These are phyloP conservation scores for Pyrrhopygopsis socrates DNA, from an alignment of 2,888 invertebrate species.

Conservation along the genomic window DNA sequence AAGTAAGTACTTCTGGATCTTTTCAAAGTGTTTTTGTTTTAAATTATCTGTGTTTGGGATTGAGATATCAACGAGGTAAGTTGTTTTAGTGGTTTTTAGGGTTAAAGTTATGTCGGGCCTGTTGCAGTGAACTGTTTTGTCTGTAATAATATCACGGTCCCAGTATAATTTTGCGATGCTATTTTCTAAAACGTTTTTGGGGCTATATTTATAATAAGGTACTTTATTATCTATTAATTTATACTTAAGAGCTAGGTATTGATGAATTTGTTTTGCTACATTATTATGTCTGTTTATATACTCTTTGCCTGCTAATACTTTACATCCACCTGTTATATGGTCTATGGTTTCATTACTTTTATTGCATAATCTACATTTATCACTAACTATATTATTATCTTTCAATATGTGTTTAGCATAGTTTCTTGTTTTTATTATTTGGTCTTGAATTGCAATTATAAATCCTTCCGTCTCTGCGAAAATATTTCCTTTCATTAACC, in stretches of 20 bases:
- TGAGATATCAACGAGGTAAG: conserved; percentile 20
- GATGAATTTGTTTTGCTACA: conserved; percentile 30
- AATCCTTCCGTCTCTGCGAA: conserved; percentile 32
- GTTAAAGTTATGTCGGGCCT: conserved; percentile 37
- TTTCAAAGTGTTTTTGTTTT: conserved; percentile 15
- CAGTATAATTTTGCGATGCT: conserved; percentile 11
- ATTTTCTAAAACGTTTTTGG: conserved; percentile 30
- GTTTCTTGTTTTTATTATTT: conserved; percentile 32
- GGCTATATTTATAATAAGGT: conserved; percentile 26
- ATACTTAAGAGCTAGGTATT: conserved; percentile 87
- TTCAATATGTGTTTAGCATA: conserved; percentile 26
- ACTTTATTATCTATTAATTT: conserved; percentile 67
- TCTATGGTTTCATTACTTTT: conserved; percentile 21
- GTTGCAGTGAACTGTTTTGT: conserved; percentile 21
- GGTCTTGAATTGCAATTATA: conserved; percentile 34
- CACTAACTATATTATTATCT: conserved; percentile 19
- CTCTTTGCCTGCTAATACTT: conserved; percentile 41
- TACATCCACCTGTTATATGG: conserved; percentile 54
- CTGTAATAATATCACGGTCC: conserved; percentile 23
- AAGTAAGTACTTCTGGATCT: conserved; percentile 12
- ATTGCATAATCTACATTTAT: conserved; percentile 44
- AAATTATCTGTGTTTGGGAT: conserved; percentile 29
- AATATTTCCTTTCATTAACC: conserved; percentile 34
- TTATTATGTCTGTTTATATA: conserved; percentile 67
- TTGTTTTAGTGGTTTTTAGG: conserved; percentile 6